phyloP scores from a whole-genome alignment of 2,113 vertebrate genomes.

The Neotoma lepida region DNA sequence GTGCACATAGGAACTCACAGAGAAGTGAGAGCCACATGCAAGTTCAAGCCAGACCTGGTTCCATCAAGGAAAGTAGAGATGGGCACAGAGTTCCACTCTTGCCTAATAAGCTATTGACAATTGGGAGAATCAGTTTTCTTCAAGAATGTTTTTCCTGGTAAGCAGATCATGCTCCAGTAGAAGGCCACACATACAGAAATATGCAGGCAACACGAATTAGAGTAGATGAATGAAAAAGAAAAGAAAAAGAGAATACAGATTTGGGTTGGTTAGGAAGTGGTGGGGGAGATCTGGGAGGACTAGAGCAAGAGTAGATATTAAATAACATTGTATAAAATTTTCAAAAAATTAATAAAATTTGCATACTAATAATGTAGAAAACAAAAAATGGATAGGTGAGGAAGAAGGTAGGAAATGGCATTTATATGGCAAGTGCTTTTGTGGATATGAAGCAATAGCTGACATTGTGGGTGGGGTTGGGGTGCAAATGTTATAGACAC shows the following conservation, averaged over 20 bases:
- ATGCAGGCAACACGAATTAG: background rate
- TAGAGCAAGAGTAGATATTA: background rate
- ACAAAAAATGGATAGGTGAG: background rate
- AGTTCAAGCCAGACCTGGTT: background rate
- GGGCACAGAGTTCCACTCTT: background rate
- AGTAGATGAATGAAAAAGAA: background rate
- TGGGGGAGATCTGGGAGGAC: background rate
- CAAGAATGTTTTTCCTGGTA: background rate
- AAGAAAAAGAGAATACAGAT: background rate
- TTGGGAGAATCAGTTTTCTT: background rate
- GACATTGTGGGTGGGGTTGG: no score
- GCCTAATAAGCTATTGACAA: background rate
- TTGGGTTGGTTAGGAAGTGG: background rate
- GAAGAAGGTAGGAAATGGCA: background rate
- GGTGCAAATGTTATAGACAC: background rate
- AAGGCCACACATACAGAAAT: background rate
- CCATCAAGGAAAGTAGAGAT: background rate
- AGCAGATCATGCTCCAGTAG: background rate
- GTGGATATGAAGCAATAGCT: background rate
- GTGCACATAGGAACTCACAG: background rate
- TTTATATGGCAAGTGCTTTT: background rate
- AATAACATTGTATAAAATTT: background rate
- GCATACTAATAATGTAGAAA: no score
- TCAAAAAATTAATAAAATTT: background rate
- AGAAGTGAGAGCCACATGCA: no score